Percentiles rank a stretch among this genome's conserved stretches.
phyloP scores from a whole-genome alignment of 2,888 invertebrate genomes.

The Trypoxylon attenuatum region DNA sequence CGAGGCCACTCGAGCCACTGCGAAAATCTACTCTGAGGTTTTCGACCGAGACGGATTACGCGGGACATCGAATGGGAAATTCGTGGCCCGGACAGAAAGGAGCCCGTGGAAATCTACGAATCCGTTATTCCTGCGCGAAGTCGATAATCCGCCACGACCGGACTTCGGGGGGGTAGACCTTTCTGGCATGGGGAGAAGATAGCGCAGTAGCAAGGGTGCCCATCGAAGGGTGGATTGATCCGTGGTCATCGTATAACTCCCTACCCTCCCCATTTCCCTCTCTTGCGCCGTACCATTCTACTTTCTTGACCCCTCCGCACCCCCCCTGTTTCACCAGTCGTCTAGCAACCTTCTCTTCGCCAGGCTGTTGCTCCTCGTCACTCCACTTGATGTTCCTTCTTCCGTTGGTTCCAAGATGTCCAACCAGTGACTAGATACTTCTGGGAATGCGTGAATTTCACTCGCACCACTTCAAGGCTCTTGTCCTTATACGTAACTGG shows the following conservation, averaged over 20 bases:
- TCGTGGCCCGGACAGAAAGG: conserved; percentile 46
- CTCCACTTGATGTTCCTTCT: neutral
- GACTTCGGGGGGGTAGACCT: conserved; percentile 43
- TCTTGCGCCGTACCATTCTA: conserved; percentile 4
- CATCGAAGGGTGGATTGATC: conserved; percentile 66
- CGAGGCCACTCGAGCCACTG: neutral
- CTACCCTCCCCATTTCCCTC: conserved; percentile 16
- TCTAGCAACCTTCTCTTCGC: conserved; percentile 6
- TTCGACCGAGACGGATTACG: neutral
- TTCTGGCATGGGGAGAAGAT: conserved; percentile 33
- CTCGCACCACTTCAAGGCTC: neutral
- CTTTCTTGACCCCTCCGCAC: conserved; percentile 31
- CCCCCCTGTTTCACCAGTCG: neutral
- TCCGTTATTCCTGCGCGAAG: conserved; percentile 44
- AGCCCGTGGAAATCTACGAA: conserved; percentile 42
- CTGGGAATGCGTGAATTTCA: neutral
- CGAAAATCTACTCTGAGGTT: neutral
- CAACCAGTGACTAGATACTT: neutral
- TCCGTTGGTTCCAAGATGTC: conserved; percentile 1
- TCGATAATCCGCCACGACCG: conserved; percentile 61
- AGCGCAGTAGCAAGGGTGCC: conserved; percentile 45
- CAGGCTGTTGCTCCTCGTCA: neutral
- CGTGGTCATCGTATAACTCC: conserved; percentile 54
- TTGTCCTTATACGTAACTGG: conserved; percentile 20
- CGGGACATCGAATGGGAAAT: conserved; percentile 4